These are phyloP conservation scores for Cavia porcellus DNA, from an alignment of 2,113 vertebrate species.

Conservation along the genomic window DNA sequence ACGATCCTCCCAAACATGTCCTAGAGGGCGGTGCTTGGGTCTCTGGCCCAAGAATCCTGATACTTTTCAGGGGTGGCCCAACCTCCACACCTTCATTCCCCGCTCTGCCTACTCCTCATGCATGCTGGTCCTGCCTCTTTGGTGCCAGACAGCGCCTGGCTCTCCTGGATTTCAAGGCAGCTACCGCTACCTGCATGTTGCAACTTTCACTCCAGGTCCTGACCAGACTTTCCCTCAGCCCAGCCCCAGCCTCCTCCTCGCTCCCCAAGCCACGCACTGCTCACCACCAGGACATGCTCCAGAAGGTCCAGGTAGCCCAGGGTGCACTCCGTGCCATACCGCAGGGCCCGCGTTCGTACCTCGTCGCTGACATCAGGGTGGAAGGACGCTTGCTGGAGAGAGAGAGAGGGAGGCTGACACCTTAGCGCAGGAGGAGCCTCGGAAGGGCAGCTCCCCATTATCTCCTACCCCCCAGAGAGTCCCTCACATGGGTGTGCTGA, in stretches of 20 bases:
- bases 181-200: not conserved
- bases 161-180: not conserved
- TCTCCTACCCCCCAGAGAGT: not conserved
- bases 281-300: constrained; percentile 96
- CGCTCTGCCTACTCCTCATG: not conserved
- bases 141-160: not conserved
- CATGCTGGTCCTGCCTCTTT: not conserved
- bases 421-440: not conserved
- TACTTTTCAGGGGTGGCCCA: not conserved
- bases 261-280: not conserved
- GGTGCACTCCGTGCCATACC: constrained; percentile 95
- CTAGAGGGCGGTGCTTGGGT: not conserved
- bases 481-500: not conserved
- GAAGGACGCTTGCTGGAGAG: constrained; percentile 94
- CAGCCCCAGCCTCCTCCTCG: not conserved
- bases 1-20: not conserved
- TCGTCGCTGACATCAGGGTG: constrained; percentile 94
- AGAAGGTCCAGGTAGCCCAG: constrained; percentile 95
- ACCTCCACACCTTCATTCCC: not conserved
- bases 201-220: not conserved
- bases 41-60: not conserved
- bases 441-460: not conserved
- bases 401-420: constrained; percentile 47
- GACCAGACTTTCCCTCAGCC: not conserved
- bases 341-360: constrained; percentile 92